Conservation (phyloP, 2,113 vertebrate genomes). For the Craseonycteris thonglongyai region DNA sequence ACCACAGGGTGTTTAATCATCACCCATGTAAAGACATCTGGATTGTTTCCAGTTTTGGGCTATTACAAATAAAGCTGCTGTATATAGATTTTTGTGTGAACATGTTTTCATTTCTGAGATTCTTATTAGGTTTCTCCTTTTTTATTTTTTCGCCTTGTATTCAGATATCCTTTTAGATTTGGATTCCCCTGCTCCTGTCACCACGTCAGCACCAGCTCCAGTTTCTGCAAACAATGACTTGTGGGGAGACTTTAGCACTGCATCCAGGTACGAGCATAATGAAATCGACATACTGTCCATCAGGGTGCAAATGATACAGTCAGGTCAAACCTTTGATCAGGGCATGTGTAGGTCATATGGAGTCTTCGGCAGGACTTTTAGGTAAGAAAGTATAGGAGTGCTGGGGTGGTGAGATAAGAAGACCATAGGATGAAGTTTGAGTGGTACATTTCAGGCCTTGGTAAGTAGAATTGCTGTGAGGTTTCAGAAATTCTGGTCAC, state of each 20-base stretch:
- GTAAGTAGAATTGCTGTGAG: neutral
- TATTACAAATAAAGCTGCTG: neutral
- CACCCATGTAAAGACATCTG: neutral
- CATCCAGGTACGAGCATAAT: constrained; percentile 82
- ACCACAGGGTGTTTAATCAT: neutral
- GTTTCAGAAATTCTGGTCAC: neutral
- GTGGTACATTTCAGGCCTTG: neutral
- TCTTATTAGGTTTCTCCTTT: neutral
- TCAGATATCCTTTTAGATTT: constrained; percentile 84
- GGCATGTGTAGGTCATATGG: constrained; percentile 8
- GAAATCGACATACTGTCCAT: neutral
- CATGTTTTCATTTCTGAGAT: neutral
- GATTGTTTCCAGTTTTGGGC: neutral
- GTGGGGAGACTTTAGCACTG: constrained; percentile 94
- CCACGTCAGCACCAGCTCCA: constrained; percentile 63
- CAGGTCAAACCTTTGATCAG: neutral
- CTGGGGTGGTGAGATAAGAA: neutral
- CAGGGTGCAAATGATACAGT: neutral
- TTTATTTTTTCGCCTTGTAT: neutral
- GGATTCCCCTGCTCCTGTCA: constrained; percentile 75
- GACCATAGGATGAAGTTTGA: neutral
- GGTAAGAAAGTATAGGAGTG: neutral
- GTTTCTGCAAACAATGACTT: constrained; percentile 81
- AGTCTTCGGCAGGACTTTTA: neutral
- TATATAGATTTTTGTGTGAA: neutral